These are phyloP conservation scores for Hippocampus barbouri DNA, from an alignment of 2,113 vertebrate genomes.

Conservation along the genomic window DNA sequence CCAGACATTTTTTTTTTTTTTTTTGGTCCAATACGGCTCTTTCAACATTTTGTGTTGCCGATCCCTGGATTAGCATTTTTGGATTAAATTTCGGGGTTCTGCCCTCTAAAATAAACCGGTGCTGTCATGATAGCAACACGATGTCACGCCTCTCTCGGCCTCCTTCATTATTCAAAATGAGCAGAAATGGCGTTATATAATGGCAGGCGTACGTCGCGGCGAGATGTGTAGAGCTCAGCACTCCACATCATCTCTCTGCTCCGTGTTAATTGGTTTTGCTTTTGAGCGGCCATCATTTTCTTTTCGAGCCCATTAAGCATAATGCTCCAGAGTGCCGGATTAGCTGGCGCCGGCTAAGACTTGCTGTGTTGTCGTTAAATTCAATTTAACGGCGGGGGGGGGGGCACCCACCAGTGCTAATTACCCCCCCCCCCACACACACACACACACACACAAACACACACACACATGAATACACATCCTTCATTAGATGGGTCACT, in stretches of 20 bases:
- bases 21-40: no score
- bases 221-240: constrained; percentile 71
- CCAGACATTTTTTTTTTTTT: no score
- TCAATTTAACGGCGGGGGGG: constrained; percentile 66
- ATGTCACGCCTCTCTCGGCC: constrained; percentile 49
- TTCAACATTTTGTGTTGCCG: no score
- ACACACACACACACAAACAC: not conserved
- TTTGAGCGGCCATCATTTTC: constrained; percentile 76
- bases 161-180: constrained; percentile 67
- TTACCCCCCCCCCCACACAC: constrained; percentile 40
- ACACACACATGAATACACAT: not conserved
- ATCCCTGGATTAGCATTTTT: no score
- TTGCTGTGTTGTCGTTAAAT: constrained; percentile 74
- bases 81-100: no score
- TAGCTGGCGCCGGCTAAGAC: constrained; percentile 65
- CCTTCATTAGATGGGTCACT: constrained; percentile 38
- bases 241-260: constrained; percentile 56
- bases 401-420: constrained; percentile 65
- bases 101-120: not conserved
- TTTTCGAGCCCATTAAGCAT: constrained; percentile 76
- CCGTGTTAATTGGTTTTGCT: constrained; percentile 74
- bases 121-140: constrained; percentile 49
- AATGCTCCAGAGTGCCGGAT: constrained; percentile 70
- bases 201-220: constrained; percentile 58
- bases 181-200: constrained; percentile 65